Evolutionary conservation across 1,140 invertebrate genomes (phyloP).

Genomic region (Drosophila funebris): DNA sequence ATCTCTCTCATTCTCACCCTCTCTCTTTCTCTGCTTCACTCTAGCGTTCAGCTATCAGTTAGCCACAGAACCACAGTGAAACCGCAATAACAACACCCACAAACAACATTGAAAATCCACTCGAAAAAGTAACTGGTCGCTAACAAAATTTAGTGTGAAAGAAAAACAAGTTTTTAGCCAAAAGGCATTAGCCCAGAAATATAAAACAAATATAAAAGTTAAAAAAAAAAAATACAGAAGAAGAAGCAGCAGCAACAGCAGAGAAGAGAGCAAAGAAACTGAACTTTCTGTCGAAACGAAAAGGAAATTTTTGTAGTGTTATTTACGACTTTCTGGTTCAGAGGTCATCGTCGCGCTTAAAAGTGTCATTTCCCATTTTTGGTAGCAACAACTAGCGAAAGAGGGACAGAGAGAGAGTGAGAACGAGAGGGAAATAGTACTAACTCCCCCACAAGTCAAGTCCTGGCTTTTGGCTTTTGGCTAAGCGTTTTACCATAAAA

Average conservation of each 20-base stretch:
- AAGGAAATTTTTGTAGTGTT: slow-evolving; percentile 59
- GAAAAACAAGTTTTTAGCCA: slow-evolving; percentile 61
- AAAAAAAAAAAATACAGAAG: neutral
- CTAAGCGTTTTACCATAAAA: slow-evolving; percentile 57
- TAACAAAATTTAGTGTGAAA: slow-evolving; percentile 76
- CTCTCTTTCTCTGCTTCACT: neutral
- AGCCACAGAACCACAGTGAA: slow-evolving; percentile 35
- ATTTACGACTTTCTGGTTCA: slow-evolving; percentile 81
- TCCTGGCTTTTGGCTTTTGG: slow-evolving; percentile 23
- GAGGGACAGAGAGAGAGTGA: neutral
- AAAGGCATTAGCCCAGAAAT: slow-evolving; percentile 74
- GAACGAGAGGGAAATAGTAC: neutral
- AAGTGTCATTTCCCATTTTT: slow-evolving; percentile 78
- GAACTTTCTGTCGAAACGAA: slow-evolving; percentile 48
- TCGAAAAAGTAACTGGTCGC: slow-evolving; percentile 64
- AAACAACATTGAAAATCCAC: slow-evolving; percentile 65
- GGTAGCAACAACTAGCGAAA: slow-evolving; percentile 21
- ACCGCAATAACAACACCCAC: slow-evolving; percentile 63
- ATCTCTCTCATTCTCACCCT: neutral
- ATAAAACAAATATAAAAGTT: slow-evolving; percentile 26
- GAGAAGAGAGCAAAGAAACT: neutral
- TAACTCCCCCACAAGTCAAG: slow-evolving; percentile 14
- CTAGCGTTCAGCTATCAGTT: slow-evolving; percentile 42
- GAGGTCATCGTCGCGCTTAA: slow-evolving; percentile 79
- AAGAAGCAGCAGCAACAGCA: neutral